Conservation (phyloP, 2,888 invertebrate species). For the Parapristionchus giblindavisi region DNA sequence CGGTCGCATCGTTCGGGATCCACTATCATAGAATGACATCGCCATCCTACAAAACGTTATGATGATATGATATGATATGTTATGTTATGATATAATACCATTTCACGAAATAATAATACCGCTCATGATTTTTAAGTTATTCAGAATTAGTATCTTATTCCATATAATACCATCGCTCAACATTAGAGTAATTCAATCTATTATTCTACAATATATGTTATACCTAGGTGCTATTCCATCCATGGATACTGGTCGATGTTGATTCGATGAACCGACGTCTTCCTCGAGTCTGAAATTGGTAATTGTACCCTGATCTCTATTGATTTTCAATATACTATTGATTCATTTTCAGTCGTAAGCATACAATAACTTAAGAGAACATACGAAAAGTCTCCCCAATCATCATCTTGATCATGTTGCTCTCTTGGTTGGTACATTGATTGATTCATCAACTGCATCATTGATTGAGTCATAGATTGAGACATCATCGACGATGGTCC, state of each 20-base stretch:
- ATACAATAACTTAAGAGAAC: neutral
- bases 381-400: conserved; percentile 47
- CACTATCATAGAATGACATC: conserved; percentile 33
- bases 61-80: too few species aligned
- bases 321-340: neutral
- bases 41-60: conserved; percentile 33
- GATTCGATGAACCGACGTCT: neutral
- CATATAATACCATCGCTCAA: too few species aligned
- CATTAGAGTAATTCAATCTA: neutral
- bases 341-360: neutral
- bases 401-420: conserved; percentile 38
- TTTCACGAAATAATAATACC: too few species aligned
- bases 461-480: conserved; percentile 38
- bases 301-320: neutral
- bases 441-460: conserved; percentile 40
- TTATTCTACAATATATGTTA: neutral
- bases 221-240: conserved; percentile 34
- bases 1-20: conserved; percentile 34
- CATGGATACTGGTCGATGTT: conserved; percentile 33
- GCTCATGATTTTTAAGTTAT: too few species aligned
- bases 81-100: too few species aligned
- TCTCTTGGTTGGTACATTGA: conserved; percentile 34
- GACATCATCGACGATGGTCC: neutral
- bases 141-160: too few species aligned
- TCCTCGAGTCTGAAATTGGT: conserved; percentile 27